Conservation (phyloP, 2,888 invertebrate species). For the Macrophya annulata region DNA sequence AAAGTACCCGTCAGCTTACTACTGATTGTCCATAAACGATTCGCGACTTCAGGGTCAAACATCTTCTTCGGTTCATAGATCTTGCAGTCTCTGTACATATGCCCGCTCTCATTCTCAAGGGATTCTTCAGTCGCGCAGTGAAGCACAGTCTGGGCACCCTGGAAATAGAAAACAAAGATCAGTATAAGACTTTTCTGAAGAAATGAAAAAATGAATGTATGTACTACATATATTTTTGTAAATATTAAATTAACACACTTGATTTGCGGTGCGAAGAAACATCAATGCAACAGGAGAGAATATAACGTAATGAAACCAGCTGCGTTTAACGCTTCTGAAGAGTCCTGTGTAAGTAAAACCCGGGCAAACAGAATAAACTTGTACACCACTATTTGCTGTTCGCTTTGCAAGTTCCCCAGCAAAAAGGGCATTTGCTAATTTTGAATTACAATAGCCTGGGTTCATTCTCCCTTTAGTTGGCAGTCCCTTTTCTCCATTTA, state of each 20-base stretch:
- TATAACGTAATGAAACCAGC: conserved; percentile 88
- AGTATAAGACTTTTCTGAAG: conserved; percentile 40
- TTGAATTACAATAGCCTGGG: conserved; percentile 88
- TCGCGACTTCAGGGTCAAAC: conserved; percentile 84
- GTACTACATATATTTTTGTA: background rate
- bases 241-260: conserved; percentile 80
- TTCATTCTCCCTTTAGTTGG: conserved; percentile 79
- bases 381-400: conserved; percentile 82
- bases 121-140: conserved; percentile 87
- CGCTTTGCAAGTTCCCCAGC: conserved; percentile 84
- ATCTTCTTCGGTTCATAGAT: conserved; percentile 84
- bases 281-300: conserved; percentile 87
- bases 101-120: conserved; percentile 85
- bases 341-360: conserved; percentile 91
- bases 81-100: conserved; percentile 88
- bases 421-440: conserved; percentile 89
- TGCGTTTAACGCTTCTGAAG: conserved; percentile 84
- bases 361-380: conserved; percentile 88
- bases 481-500: conserved; percentile 83
- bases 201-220: conserved; percentile 49
- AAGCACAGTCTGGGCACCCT: conserved; percentile 91
- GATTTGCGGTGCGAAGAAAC: conserved; percentile 87
- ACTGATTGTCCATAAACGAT: conserved; percentile 87
- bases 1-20: conserved; percentile 80
- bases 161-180: conserved; percentile 68